A percentile compares a stretch with the other conserved stretches of the same genome.
Evolutionary conservation across 2,888 invertebrate species (phyloP).

Genomic region (Cyclophora albipunctata): DNA sequence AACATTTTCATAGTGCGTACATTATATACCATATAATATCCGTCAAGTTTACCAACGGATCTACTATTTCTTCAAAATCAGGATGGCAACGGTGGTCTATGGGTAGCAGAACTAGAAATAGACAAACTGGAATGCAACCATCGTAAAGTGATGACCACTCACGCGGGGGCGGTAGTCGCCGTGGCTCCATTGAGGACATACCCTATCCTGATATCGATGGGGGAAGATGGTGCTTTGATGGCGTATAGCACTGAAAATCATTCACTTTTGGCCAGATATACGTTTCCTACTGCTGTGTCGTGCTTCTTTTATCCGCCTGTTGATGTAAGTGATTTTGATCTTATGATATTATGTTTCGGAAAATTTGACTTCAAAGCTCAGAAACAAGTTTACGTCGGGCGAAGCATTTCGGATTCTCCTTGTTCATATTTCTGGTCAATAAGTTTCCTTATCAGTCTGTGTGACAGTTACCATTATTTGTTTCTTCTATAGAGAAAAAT

Average conservation of each 20-base stretch:
- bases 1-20: too few species aligned
- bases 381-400: too few species aligned
- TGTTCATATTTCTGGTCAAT: too few species aligned
- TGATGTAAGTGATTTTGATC: conserved; percentile 59
- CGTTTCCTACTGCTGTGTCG: conserved; percentile 67
- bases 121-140: conserved; percentile 60
- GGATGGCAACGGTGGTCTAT: conserved; percentile 90
- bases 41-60: too few species aligned
- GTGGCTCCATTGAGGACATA: conserved; percentile 82
- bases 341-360: neutral
- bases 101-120: conserved; percentile 61
- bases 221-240: conserved; percentile 82
- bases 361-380: too few species aligned
- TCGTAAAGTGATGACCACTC: conserved; percentile 77
- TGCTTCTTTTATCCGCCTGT: conserved; percentile 82
- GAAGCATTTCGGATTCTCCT: too few species aligned
- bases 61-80: conserved; percentile 31
- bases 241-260: conserved; percentile 81
- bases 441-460: too few species aligned
- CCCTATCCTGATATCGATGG: conserved; percentile 82
- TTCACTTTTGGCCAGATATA: conserved; percentile 75
- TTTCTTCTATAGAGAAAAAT: too few species aligned
- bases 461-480: too few species aligned
- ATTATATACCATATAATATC: too few species aligned
- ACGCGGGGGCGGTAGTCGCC: conserved; percentile 83